Base-by-base conservation (phyloP, 2,888 invertebrate genomes). In the Diachrysia chrysitis region DNA sequence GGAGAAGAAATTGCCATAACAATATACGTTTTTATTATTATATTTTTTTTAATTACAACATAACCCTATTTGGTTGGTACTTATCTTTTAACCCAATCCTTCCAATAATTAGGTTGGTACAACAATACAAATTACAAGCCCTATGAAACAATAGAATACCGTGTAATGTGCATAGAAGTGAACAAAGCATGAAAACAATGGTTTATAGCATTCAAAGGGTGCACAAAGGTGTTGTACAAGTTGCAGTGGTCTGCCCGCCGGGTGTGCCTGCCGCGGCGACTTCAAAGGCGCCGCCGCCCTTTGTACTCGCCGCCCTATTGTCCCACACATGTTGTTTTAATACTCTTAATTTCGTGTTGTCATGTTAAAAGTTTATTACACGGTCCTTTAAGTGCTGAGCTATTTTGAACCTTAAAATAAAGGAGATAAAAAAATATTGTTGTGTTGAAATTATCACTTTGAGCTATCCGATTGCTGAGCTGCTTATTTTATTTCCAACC, bases 351-450 rank as follows among this genome's bases (percentile, higher is more conserved):
- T 93, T 91, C 88, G 86, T 92, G 92, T 92, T 93, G 93, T 93
- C 93, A 92, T 92, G 91, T 92, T 91, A 90, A 91, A 92, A 90
- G 90, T 93, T 94, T 93, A 93, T 93, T 90, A 90, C 86, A 82
- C 71, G 71, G 66, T 63, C 62, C 69, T 62, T 61, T 59, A n/a
- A 25, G 0, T 48, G 61, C 2, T 74, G 73, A 46, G 59, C 71
- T 10, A 86, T 69, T 84, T 76, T 80, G 37, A 73, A 76, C 81
- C 74, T 83, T 89, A 85, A 69, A 37, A 1, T 54, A 17, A 17
- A 67, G 21, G 19, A 0, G 0, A 57, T 79, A 83, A 55, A 62
- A 59, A 62, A 9, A 65, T 32, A 65, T 77, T 32, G 55, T 21
- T 66, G 55, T 48, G 3, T 62, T 10, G 17, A 32, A 59, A 62